These are phyloP conservation scores for Thecophora atra DNA, from an alignment of 2,888 invertebrate genomes.

Conservation along the genomic window DNA sequence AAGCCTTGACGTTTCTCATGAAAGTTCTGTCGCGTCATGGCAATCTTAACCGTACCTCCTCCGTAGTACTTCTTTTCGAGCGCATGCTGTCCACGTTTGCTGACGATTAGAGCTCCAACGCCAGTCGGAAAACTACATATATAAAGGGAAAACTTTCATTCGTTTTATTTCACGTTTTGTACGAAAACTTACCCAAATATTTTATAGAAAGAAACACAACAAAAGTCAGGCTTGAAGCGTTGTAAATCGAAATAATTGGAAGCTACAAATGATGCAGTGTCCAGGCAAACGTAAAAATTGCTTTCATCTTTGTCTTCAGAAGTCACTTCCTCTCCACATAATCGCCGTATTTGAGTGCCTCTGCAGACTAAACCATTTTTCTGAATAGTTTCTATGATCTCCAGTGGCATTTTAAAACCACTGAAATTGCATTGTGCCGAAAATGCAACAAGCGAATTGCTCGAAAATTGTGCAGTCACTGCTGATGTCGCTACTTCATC, in stretches of 20 bases:
- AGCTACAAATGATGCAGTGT: conserved; percentile 85
- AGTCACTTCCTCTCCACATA: background rate
- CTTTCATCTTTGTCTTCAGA: conserved; percentile 46
- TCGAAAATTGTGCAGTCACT: background rate
- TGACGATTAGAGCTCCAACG: conserved; percentile 85
- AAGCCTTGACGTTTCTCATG: conserved; percentile 76
- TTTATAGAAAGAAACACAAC: conserved; percentile 94
- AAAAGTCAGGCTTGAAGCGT: conserved; percentile 82
- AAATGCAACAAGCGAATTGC: conserved; percentile 78
- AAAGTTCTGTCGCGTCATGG: conserved; percentile 76
- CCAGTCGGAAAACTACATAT: conserved; percentile 83
- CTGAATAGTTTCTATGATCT: conserved; percentile 75
- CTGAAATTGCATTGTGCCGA: conserved; percentile 96
- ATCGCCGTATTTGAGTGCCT: conserved; percentile 51
- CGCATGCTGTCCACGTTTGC: conserved; percentile 65
- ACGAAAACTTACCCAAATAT: conserved; percentile 74
- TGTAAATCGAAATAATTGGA: conserved; percentile 82
- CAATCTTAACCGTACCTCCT: conserved; percentile 92
- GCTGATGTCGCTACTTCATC: background rate
- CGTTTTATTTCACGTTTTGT: background rate
- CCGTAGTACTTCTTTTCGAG: conserved; percentile 81
- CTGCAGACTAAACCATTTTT: conserved; percentile 69
- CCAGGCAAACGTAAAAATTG: conserved; percentile 80
- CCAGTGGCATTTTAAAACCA: conserved; percentile 87
- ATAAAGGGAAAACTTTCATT: background rate